These are phyloP conservation scores for Panagrolaimus sp. DNA, from an alignment of 1,140 invertebrate species.

Conservation along the genomic window DNA sequence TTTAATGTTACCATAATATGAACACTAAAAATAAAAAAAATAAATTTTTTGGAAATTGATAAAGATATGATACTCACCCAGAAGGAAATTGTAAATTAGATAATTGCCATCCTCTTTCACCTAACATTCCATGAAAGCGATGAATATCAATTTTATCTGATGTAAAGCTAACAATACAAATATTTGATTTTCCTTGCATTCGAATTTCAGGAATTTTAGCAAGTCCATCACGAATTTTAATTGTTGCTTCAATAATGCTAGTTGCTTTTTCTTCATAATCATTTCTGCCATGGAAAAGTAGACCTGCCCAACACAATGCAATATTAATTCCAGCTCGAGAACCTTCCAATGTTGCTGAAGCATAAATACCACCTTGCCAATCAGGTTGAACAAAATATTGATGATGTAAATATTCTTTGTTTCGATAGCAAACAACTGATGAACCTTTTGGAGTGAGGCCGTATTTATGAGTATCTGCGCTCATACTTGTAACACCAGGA, in stretches of 20 bases:
- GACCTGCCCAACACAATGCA: conserved; percentile 8
- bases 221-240: conserved; percentile 17
- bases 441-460: conserved; percentile 16
- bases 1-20: conserved; percentile 20
- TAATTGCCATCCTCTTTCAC: conserved; percentile 15
- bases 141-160: conserved; percentile 14
- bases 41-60: too few relatives aligned
- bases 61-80: conserved; percentile 10
- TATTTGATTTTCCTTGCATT: conserved; percentile 12
- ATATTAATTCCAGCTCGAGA: conserved; percentile 15
- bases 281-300: conserved; percentile 13
- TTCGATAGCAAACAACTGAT: conserved; percentile 14
- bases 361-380: conserved; percentile 20
- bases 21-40: conserved; percentile 14
- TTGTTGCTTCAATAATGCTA: conserved; percentile 10
- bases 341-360: conserved; percentile 19
- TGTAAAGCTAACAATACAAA: conserved; percentile 21
- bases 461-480: conserved; percentile 82
- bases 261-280: conserved; percentile 6
- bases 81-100: conserved; percentile 16
- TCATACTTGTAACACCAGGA: conserved; percentile 86
- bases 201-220: neutral
- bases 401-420: conserved; percentile 13
- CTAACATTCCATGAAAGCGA: conserved; percentile 13
- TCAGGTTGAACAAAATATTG: conserved; percentile 16